These are phyloP conservation scores for Acrobasis consociella DNA, from an alignment of 2,888 invertebrate species.

Conservation along the genomic window DNA sequence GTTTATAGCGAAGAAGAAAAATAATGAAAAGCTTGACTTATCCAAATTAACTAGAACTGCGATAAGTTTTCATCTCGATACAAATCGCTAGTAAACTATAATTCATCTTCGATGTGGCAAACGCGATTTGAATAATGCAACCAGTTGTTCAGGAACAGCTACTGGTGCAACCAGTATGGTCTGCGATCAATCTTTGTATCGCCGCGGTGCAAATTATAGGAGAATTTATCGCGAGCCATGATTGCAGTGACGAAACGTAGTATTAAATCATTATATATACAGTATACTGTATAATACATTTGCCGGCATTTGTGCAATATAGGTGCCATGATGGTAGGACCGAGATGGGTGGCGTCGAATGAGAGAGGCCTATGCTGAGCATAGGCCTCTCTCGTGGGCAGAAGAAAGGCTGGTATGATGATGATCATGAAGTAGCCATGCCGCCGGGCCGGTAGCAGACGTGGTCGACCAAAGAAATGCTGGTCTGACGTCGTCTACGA, in stretches of 20 bases:
- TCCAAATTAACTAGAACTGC: background rate
- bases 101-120: constrained; percentile 14
- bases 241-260: background rate
- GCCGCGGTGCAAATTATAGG: constrained; percentile 9
- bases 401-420: too few relatives aligned
- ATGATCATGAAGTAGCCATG: too few relatives aligned
- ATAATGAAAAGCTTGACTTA: background rate
- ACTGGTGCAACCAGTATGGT: background rate
- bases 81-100: background rate
- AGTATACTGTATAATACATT: too few relatives aligned
- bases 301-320: too few relatives aligned
- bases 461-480: too few relatives aligned
- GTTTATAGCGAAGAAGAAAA: too few relatives aligned
- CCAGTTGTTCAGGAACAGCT: background rate
- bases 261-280: background rate
- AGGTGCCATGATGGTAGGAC: too few relatives aligned
- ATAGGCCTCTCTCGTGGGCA: too few relatives aligned
- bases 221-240: constrained; percentile 3
- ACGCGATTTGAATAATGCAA: constrained; percentile 9
- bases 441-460: too few relatives aligned
- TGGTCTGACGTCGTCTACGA: too few relatives aligned
- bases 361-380: too few relatives aligned
- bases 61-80: background rate
- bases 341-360: too few relatives aligned
- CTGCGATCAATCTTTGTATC: constrained; percentile 6